phyloP scores from a whole-genome alignment of 2,797 vertebrate genomes.

The Mallotus villosus region DNA sequence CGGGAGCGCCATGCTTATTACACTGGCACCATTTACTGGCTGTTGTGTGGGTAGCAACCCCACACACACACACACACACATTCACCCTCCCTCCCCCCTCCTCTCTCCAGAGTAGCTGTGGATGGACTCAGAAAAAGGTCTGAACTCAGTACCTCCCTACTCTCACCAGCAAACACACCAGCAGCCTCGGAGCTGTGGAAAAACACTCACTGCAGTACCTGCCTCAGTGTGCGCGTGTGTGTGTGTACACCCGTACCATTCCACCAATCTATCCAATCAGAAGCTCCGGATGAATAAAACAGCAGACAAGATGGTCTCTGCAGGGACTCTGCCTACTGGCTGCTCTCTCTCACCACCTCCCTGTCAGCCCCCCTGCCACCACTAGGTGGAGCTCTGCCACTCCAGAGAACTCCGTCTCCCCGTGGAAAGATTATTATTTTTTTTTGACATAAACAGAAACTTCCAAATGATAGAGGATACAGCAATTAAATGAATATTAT shows the following conservation, averaged over 20 bases:
- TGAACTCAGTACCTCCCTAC: too few relatives aligned
- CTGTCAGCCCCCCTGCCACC: conserved; percentile 16
- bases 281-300: conserved; percentile 28
- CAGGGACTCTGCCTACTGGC: conserved; percentile 26
- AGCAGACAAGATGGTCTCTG: conserved; percentile 31
- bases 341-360: neutral
- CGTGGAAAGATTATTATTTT: too few relatives aligned
- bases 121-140: too few relatives aligned
- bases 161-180: too few relatives aligned
- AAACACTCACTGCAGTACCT: neutral
- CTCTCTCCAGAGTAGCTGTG: neutral
- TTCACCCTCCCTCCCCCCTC: neutral
- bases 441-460: conserved; percentile 22
- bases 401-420: conserved; percentile 31
- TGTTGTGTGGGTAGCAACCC: neutral
- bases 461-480: neutral
- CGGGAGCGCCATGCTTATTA: neutral
- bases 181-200: neutral
- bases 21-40: neutral
- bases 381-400: conserved; percentile 72
- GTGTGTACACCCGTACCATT: conserved; percentile 15
- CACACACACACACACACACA: neutral
- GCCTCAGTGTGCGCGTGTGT: neutral
- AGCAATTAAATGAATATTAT: conserved; percentile 42
- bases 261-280: conserved; percentile 26